phyloP scores from a whole-genome alignment of 2,113 vertebrate genomes.

The Protomyctophum bolini region DNA sequence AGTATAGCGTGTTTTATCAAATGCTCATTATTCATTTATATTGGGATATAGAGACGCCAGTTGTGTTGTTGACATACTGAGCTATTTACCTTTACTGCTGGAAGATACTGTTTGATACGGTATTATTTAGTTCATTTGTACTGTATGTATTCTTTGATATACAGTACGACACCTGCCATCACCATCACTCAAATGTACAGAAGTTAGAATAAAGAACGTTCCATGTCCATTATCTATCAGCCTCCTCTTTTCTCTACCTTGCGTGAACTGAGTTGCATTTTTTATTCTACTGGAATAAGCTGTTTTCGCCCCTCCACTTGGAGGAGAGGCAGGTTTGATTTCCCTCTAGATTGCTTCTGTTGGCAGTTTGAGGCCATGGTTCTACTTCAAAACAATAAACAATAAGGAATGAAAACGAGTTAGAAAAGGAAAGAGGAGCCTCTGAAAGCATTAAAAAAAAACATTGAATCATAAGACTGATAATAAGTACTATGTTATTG shows the following conservation, averaged over 20 bases:
- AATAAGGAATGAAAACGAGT: background rate
- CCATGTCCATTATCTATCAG: background rate
- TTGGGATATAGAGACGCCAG: background rate
- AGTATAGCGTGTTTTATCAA: conserved; percentile 11
- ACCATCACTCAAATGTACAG: background rate
- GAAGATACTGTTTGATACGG: background rate
- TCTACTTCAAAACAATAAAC: conserved; percentile 12
- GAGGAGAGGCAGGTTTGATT: background rate
- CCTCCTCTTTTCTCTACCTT: background rate
- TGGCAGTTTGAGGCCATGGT: conserved; percentile 26
- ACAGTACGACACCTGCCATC: background rate
- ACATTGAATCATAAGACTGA: background rate
- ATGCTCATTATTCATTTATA: conserved; percentile 17
- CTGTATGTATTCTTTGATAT: background rate
- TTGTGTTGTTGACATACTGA: no score
- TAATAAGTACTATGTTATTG: no score
- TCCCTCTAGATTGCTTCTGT: conserved; percentile 24
- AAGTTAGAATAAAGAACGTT: conserved; percentile 16
- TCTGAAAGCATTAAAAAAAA: background rate
- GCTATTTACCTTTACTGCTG: background rate
- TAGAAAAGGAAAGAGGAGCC: background rate
- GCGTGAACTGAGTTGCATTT: background rate
- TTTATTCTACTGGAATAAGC: background rate
- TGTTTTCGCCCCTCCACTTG: conserved; percentile 8
- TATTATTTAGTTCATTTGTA: background rate